Percentiles rank a stretch among this genome's conserved stretches.
Evolutionary conservation across 2,113 vertebrate genomes (phyloP).

Genomic region (Polypterus senegalus): DNA sequence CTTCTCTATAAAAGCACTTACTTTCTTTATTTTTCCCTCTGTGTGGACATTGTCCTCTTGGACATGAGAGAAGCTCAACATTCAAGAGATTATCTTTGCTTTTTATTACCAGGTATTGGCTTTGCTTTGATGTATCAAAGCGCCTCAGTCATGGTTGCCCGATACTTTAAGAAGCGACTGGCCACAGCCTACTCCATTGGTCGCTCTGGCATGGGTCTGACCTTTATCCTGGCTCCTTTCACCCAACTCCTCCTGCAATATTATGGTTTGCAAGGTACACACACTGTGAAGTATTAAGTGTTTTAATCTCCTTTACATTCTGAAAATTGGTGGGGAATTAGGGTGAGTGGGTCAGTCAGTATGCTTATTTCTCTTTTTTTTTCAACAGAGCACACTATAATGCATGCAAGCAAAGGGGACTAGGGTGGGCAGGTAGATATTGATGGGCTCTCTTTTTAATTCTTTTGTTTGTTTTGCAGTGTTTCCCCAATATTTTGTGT

Average conservation of each 20-base stretch:
- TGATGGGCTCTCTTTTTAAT: no score
- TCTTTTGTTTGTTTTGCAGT: no score
- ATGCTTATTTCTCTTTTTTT: no score
- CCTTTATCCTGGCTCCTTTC: conserved; percentile 75
- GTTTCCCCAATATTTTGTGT: not conserved
- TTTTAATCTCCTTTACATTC: no score
- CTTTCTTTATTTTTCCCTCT: not conserved
- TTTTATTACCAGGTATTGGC: conserved; percentile 54
- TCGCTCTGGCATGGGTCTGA: conserved; percentile 82
- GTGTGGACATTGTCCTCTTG: not conserved
- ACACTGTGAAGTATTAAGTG: no score
- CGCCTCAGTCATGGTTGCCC: conserved; percentile 59
- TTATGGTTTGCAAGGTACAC: conserved; percentile 77
- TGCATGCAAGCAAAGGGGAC: no score
- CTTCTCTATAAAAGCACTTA: no score
- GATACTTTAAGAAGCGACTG: conserved; percentile 64
- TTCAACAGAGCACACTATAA: no score
- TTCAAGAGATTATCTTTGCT: not conserved
- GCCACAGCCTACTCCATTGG: conserved; percentile 66
- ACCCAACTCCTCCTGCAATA: conserved; percentile 68
- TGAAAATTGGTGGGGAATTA: no score
- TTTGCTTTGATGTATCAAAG: conserved; percentile 74
- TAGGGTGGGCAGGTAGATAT: no score
- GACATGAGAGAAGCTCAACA: no score
- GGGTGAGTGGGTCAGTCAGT: no score